Evolutionary conservation across 2,888 invertebrate genomes (phyloP).

Genomic region (Ormyrus pomaceus): DNA sequence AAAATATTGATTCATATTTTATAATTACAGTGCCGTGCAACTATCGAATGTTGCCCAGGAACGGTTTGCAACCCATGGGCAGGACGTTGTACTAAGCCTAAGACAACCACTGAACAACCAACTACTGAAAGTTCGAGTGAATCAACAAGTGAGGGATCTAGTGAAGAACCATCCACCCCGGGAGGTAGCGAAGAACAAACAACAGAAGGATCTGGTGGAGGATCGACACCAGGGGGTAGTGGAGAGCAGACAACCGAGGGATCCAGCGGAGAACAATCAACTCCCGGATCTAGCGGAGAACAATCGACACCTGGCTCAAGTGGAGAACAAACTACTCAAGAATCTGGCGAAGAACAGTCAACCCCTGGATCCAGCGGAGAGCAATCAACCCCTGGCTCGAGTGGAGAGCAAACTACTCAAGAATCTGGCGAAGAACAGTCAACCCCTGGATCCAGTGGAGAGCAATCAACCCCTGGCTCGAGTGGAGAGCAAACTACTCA

Average conservation of each 20-base stretch:
- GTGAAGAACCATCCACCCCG: slow-evolving; percentile 10
- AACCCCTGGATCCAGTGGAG: no score
- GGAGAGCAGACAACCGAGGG: slow-evolving; percentile 26
- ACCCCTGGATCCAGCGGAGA: neutral
- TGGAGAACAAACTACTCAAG: neutral
- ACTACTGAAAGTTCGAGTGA: slow-evolving; percentile 14
- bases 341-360: neutral
- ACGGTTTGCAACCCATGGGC: slow-evolving; percentile 50
- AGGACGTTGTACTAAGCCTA: slow-evolving; percentile 46
- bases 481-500: no score
- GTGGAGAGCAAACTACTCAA: no score
- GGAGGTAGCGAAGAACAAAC: slow-evolving; percentile 20
- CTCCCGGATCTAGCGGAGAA: neutral
- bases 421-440: no score
- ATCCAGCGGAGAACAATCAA: neutral
- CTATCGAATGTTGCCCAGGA: slow-evolving; percentile 37
- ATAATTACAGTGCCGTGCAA: slow-evolving; percentile 9
- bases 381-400: no score
- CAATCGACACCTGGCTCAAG: no score
- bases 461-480: no score
- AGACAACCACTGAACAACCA: slow-evolving; percentile 16
- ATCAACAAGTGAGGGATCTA: slow-evolving; percentile 6
- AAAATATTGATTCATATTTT: neutral
- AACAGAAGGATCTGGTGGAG: slow-evolving; percentile 4
- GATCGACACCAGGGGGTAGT: slow-evolving; percentile 17